Evolutionary conservation across 1,140 invertebrate genomes (phyloP).

Genomic region (Matsumurasca onukii): DNA sequence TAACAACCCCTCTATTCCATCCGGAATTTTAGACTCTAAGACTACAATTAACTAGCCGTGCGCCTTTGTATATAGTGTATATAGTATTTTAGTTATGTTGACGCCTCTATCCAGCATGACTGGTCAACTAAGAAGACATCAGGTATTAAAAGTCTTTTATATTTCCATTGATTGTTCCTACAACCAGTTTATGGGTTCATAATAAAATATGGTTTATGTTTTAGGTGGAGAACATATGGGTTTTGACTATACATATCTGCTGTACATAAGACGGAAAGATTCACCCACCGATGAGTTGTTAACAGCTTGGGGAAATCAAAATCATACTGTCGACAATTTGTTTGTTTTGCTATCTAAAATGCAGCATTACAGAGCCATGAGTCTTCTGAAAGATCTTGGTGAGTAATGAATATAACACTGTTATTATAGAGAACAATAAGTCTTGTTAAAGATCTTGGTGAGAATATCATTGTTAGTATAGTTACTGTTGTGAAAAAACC

Average conservation of each 20-base stretch:
- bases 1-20: no score
- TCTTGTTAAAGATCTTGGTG: neutral
- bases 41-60: no score
- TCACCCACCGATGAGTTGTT: constrained; percentile 77
- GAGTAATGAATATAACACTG: constrained; percentile 29
- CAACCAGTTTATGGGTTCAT: neutral
- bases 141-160: neutral
- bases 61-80: no score
- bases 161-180: neutral
- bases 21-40: no score
- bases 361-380: constrained; percentile 72
- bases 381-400: constrained; percentile 61
- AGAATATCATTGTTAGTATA: neutral
- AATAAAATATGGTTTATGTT: constrained; percentile 11
- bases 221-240: constrained; percentile 54
- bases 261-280: constrained; percentile 52
- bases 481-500: neutral
- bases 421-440: neutral
- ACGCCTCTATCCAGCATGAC: no score
- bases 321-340: constrained; percentile 75
- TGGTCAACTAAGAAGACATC: no score
- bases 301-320: constrained; percentile 73
- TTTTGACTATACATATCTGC: constrained; percentile 52
- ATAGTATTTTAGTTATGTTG: no score
- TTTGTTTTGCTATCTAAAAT: constrained; percentile 69